Conservation (phyloP, 2,888 invertebrate species). For the Drosophila melanosoma region DNA sequence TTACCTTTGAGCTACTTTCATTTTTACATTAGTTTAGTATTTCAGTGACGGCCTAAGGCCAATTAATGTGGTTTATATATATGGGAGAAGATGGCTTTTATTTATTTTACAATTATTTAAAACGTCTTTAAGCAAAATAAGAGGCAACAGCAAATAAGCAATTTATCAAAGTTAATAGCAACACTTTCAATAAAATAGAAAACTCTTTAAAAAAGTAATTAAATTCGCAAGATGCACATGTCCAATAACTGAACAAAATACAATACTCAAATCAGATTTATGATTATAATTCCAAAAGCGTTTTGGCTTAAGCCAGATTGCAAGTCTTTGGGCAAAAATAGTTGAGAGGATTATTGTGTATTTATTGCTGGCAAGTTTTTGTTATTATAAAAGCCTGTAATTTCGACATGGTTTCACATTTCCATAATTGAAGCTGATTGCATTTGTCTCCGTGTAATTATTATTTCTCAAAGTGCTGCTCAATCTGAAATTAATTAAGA, state of each 20-base stretch:
- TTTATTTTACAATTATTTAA: neutral
- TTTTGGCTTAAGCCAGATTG: neutral
- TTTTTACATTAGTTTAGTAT: conserved; percentile 1
- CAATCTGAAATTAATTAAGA: neutral
- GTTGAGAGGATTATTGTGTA: neutral
- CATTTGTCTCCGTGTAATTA: neutral
- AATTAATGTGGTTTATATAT: neutral
- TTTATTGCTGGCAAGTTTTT: neutral
- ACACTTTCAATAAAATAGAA: neutral
- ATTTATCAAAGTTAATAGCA: neutral
- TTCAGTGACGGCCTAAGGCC: neutral
- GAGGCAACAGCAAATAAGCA: neutral
- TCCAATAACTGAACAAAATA: neutral
- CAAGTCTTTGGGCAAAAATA: neutral
- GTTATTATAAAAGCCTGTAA: neutral
- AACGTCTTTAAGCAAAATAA: neutral
- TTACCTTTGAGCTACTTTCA: conserved; percentile 2
- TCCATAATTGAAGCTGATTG: conserved; percentile 1
- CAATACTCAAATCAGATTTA: neutral
- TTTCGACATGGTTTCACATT: neutral
- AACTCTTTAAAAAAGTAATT: neutral
- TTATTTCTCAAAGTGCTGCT: neutral
- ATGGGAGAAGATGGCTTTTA: neutral
- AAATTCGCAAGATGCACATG: neutral
- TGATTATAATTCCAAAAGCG: neutral